A percentile compares a stretch with the other conserved stretches of the same genome.
Evolutionary conservation across 2,113 vertebrate species (phyloP).

Genomic region (Bolborhynchus lineola): DNA sequence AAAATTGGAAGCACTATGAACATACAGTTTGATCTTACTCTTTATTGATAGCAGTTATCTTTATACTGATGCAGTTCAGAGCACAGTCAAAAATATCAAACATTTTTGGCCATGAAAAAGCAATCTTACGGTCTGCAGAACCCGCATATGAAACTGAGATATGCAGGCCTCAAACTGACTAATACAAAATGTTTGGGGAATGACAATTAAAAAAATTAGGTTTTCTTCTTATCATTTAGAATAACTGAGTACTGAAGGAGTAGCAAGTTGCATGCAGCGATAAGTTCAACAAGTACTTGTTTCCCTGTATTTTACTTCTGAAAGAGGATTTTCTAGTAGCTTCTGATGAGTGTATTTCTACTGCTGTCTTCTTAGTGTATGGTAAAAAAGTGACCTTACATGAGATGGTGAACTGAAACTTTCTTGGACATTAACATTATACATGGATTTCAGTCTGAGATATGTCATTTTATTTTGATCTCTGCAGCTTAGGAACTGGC

Average conservation of each 20-base stretch:
- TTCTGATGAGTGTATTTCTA: not conserved
- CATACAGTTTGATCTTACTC: not conserved
- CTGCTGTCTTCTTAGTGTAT: not conserved
- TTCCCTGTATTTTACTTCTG: not conserved
- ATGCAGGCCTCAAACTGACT: not conserved
- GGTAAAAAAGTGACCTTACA: not conserved
- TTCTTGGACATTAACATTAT: not conserved
- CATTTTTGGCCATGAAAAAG: not conserved
- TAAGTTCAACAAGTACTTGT: not conserved
- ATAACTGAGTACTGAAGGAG: not conserved
- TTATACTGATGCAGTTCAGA: not conserved
- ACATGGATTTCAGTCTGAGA: not conserved
- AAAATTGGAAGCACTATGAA: not conserved
- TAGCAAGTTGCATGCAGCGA: not conserved
- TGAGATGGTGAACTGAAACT: not conserved
- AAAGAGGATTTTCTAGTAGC: not conserved
- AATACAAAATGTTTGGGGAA: not conserved
- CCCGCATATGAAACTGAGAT: not conserved
- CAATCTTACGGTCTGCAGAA: not conserved
- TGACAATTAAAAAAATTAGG: not conserved
- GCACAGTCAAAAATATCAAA: not conserved
- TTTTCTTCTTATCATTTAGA: not conserved
- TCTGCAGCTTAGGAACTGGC: not conserved
- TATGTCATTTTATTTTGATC: not conserved
- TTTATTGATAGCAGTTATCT: not conserved